Evolutionary conservation across 37 sponge, comb jelly and placozoan genomes (phyloP).

Genomic region (Cliona cf. orientalis): DNA sequence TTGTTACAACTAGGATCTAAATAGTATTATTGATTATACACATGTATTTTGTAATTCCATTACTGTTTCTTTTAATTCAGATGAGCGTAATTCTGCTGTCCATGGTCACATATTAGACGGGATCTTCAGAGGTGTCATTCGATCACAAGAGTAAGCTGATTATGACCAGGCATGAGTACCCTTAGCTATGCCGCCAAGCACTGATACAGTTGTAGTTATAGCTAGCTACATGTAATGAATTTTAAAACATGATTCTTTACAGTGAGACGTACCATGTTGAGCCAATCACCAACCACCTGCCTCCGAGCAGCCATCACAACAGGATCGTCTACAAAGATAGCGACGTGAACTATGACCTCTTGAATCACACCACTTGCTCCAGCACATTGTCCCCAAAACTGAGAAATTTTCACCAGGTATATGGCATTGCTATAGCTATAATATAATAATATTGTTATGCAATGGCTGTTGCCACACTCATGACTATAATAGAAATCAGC

Average conservation of each 20-base stretch:
- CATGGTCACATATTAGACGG: constrained; percentile 29
- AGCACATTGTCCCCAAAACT: constrained; percentile 16
- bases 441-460: neutral
- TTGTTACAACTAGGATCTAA: too few species aligned
- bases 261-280: constrained; percentile 61
- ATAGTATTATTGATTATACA: neutral
- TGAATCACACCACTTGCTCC: neutral
- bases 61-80: constrained; percentile 5
- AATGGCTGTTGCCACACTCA: neutral
- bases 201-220: neutral
- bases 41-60: constrained; percentile 6
- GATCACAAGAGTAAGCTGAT: constrained; percentile 26
- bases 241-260: neutral
- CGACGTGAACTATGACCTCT: constrained; percentile 53
- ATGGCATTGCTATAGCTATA: neutral
- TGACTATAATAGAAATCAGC: neutral
- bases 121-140: constrained; percentile 41
- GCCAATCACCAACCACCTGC: neutral
- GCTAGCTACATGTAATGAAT: neutral
- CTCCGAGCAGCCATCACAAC: constrained; percentile 14
- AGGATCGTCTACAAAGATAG: constrained; percentile 49
- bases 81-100: constrained; percentile 36
- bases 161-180: too few species aligned
- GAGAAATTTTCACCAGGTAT: constrained; percentile 1
- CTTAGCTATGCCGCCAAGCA: too few species aligned